Conservation (phyloP, 2,888 invertebrate species). For the Philereme vetulata region DNA sequence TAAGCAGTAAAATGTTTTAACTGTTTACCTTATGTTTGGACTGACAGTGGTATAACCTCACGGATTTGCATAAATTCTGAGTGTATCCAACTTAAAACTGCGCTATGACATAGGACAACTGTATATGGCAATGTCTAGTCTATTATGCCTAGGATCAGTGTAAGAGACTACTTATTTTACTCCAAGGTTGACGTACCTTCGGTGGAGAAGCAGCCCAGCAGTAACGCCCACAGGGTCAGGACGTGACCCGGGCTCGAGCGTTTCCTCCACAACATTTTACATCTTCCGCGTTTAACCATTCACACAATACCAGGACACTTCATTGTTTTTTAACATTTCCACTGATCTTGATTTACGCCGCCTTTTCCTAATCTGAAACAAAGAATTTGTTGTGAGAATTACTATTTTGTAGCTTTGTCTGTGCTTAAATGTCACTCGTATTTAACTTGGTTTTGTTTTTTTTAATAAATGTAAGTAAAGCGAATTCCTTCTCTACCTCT, state of each 20-base stretch:
- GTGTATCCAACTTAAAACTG: too few relatives aligned
- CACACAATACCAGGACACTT: conserved; percentile 17
- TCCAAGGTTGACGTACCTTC: conserved; percentile 15
- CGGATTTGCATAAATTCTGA: too few relatives aligned
- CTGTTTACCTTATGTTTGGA: too few relatives aligned
- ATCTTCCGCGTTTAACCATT: conserved; percentile 22
- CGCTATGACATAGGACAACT: too few relatives aligned
- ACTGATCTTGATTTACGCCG: conserved; percentile 1
- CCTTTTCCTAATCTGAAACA: conserved; percentile 26
- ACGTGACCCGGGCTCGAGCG: conserved; percentile 26
- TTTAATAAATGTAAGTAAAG: conserved; percentile 13
- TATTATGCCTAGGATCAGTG: too few relatives aligned
- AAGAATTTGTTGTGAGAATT: conserved; percentile 6
- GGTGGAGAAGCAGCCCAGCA: conserved; percentile 22
- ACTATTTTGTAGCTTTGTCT: neutral
- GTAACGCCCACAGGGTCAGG: conserved; percentile 24
- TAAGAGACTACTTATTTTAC: neutral
- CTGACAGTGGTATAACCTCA: too few relatives aligned
- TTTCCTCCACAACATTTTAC: conserved; percentile 28
- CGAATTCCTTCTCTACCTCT: conserved; percentile 10
- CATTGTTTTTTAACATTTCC: conserved; percentile 10
- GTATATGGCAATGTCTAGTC: too few relatives aligned
- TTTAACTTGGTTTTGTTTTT: too few relatives aligned
- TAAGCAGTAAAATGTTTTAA: too few relatives aligned
- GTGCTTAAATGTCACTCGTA: too few relatives aligned